These are phyloP conservation scores for Eilema griseolum DNA, from an alignment of 2,888 invertebrate species.

Conservation along the genomic window DNA sequence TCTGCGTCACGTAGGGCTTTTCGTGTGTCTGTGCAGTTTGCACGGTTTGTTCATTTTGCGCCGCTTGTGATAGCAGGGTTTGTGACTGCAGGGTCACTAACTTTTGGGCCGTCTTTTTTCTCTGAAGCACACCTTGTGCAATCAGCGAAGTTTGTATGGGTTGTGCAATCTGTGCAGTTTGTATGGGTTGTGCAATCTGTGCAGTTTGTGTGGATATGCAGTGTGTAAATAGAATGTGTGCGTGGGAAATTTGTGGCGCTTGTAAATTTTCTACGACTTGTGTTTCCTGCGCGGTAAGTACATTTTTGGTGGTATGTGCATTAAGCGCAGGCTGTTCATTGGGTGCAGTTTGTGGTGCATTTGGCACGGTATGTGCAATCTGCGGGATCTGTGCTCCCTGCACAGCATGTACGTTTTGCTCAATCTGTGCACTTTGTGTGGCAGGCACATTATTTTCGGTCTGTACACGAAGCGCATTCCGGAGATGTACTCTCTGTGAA, in stretches of 20 bases:
- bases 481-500: neutral
- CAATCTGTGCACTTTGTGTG: neutral
- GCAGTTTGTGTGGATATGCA: neutral
- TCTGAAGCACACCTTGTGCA: too few relatives aligned
- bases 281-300: neutral
- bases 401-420: neutral
- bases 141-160: neutral
- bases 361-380: neutral
- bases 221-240: neutral
- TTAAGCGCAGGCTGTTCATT: neutral
- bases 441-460: neutral
- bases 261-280: neutral
- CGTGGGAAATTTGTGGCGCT: neutral
- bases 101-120: neutral
- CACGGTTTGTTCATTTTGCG: neutral
- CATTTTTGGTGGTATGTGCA: neutral
- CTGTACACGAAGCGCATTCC: neutral
- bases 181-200: neutral
- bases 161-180: neutral
- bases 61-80: neutral
- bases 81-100: neutral
- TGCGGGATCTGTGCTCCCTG: neutral
- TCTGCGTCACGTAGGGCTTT: neutral
- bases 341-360: neutral
- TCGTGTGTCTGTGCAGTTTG: neutral